Evolutionary conservation across 1,140 invertebrate genomes (phyloP), one percentile per base, ranked within the genome.

Genomic region (Drosophila navojoa): DNA sequence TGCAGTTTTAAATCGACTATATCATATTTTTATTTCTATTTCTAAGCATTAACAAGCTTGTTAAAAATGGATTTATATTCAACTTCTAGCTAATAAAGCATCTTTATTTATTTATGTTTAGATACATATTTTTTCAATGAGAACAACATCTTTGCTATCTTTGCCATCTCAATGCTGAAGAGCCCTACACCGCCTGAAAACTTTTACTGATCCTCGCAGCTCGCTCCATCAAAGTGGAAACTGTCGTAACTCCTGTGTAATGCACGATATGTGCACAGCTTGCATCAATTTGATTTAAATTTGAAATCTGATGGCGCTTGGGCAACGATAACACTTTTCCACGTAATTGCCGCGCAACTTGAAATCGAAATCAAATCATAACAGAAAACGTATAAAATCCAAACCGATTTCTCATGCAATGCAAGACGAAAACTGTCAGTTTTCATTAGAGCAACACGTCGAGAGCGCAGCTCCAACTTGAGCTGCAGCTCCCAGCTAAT

Each of bases 371-470:
- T 71, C 29, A 61, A 55, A 57, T 71, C 25, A 40, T 11, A 54
- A 35, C 52, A 45, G 35, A 53, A 55, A 32, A 38, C 22, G 29
- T 19, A 50, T 22, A 47, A 73, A 52, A 53, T 29, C 32, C 27
- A 44, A 69, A 59, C 54, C 61, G 49, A 70, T 70, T 74, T 54
- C 66, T 58, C 58, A 74, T 70, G 58, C 54, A 71, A 59, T 53
- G 59, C 69, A 67, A 38, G 53, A 70, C 32, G 27, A 84, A 82
- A 89, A 66, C 77, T 89, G 84, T 78, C 84, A 84, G 80, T 78
- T 90, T 89, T 90, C 77, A 89, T 89, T 89, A 84, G 66, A 79
- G 67, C 38, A 61, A 76, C 77, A 85, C 54, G 81, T 81, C 66
- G 63, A 53, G 62, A 67, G 49, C 16, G 15, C n/a, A 40, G 50